Evolutionary conservation across 2,888 invertebrate species (phyloP).

Genomic region (Syritta pipiens): DNA sequence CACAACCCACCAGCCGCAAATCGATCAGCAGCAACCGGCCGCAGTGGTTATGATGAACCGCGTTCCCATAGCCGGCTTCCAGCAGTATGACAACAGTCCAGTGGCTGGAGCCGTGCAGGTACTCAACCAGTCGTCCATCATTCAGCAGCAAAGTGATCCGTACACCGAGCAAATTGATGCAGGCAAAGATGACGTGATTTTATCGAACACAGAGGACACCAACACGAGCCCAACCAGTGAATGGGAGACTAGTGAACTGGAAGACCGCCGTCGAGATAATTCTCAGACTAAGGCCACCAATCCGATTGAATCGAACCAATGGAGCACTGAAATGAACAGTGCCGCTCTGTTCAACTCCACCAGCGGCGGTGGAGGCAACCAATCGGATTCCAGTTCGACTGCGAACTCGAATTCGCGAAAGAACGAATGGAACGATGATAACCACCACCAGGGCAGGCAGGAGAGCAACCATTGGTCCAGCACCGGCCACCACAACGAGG

Average conservation of each 20-base stretch:
- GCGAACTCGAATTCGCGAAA: slow-evolving; percentile 72
- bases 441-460: slow-evolving; percentile 49
- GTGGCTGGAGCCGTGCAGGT: slow-evolving; percentile 41
- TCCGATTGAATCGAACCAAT: slow-evolving; percentile 73
- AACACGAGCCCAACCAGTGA: slow-evolving; percentile 48
- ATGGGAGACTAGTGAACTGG: slow-evolving; percentile 49
- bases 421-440: slow-evolving; percentile 58
- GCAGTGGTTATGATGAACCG: slow-evolving; percentile 61
- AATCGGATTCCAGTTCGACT: slow-evolving; percentile 70
- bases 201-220: slow-evolving; percentile 38
- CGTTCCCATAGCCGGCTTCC: slow-evolving; percentile 49
- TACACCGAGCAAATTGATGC: slow-evolving; percentile 46
- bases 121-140: slow-evolving; percentile 32
- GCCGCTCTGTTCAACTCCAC: slow-evolving; percentile 71
- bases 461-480: slow-evolving; percentile 71
- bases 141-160: slow-evolving; percentile 38
- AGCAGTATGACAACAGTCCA: slow-evolving; percentile 45
- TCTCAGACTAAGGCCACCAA: slow-evolving; percentile 38
- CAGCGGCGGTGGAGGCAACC: slow-evolving; percentile 69
- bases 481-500: slow-evolving; percentile 58
- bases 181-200: slow-evolving; percentile 36
- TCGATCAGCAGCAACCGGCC: slow-evolving; percentile 39
- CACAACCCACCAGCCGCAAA: slow-evolving; percentile 39
- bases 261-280: slow-evolving; percentile 46
- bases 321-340: slow-evolving; percentile 77